phyloP scores from a whole-genome alignment of 2,888 invertebrate species.

The Neria commutata region DNA sequence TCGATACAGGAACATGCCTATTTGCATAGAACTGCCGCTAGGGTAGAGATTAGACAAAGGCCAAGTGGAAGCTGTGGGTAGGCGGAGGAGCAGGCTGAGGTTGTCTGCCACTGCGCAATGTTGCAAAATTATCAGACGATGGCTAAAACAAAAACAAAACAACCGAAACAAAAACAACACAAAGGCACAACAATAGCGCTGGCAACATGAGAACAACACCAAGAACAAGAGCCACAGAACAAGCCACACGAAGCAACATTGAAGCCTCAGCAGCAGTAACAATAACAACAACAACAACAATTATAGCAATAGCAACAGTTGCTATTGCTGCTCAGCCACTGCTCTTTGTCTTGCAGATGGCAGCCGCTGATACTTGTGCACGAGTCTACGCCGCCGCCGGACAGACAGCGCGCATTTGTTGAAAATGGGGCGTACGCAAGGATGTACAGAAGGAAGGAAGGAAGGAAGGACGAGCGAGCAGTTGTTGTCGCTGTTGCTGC shows the following conservation, averaged over 20 bases:
- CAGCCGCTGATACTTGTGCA: not conserved
- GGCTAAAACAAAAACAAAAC: not conserved
- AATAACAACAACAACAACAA: not conserved
- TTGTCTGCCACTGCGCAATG: too few species aligned
- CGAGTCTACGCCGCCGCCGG: too few species aligned
- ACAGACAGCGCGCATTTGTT: too few species aligned
- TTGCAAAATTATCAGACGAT: not conserved
- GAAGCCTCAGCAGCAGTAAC: too few species aligned
- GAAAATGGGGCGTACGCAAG: not conserved
- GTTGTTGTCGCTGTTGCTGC: not conserved
- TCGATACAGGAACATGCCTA: too few species aligned
- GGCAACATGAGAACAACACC: not conserved
- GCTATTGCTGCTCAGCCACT: not conserved
- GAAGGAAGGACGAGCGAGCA: too few species aligned
- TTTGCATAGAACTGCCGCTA: too few species aligned
- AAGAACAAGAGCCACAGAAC: too few species aligned
- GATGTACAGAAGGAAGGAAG: conserved; percentile 8
- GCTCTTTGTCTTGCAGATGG: not conserved
- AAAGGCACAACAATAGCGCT: not conserved
- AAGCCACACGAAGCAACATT: too few species aligned
- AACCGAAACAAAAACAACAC: not conserved
- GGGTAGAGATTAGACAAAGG: too few species aligned
- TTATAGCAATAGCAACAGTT: conserved; percentile 2
- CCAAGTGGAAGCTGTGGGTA: too few species aligned
- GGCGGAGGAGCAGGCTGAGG: too few species aligned